Evolutionary conservation across 2,797 vertebrate genomes (phyloP).

Genomic region (Ibycter americanus): DNA sequence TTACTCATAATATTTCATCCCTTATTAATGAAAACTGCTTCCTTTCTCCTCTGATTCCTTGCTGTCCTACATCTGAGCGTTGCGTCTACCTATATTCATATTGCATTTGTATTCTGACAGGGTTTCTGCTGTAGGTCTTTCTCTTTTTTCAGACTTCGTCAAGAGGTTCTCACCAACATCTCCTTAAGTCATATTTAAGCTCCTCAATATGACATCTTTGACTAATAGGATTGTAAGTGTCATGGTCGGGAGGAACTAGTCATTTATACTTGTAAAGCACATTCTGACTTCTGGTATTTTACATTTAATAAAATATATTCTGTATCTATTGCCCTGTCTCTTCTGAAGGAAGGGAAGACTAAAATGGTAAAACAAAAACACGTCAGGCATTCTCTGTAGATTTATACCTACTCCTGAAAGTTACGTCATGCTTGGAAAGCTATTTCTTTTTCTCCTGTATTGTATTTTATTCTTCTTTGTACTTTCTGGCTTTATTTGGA

Average conservation of each 20-base stretch:
- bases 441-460: background rate
- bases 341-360: background rate
- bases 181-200: background rate
- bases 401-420: background rate
- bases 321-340: background rate
- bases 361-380: background rate
- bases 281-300: background rate
- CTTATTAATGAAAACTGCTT: background rate
- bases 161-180: background rate
- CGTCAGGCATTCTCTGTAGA: background rate
- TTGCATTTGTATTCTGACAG: background rate
- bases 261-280: background rate
- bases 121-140: background rate
- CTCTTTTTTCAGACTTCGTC: background rate
- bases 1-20: background rate
- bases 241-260: background rate
- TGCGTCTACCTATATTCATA: background rate
- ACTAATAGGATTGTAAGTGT: background rate
- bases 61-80: background rate
- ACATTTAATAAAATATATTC: background rate
- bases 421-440: background rate
- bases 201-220: background rate
- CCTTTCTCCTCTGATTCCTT: background rate
- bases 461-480: background rate
- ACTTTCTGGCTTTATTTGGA: background rate